phyloP scores from a whole-genome alignment of 1,140 invertebrate species.

The Heliconius hewitsoni region DNA sequence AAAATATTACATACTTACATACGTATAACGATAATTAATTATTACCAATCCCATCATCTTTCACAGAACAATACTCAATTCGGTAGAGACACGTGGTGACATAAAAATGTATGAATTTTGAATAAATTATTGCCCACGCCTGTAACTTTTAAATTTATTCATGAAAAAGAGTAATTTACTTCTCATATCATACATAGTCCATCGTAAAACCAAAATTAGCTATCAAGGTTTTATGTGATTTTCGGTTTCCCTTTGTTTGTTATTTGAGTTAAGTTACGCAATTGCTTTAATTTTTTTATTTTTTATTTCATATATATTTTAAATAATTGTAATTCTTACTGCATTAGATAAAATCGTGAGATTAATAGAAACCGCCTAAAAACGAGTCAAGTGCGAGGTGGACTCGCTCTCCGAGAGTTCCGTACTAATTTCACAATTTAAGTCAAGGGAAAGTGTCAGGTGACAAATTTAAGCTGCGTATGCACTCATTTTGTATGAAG shows the following conservation, averaged over 20 bases:
- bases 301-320: no score
- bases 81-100: slow-evolving; percentile 16
- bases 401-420: no score
- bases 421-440: no score
- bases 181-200: slow-evolving; percentile 20
- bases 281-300: not conserved
- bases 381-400: no score
- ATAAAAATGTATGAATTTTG: slow-evolving; percentile 31
- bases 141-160: slow-evolving; percentile 34
- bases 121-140: slow-evolving; percentile 25
- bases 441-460: no score
- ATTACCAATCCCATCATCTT: not conserved
- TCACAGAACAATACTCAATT: slow-evolving; percentile 1
- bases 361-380: no score
- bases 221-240: slow-evolving; percentile 13
- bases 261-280: not conserved
- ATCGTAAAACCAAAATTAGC: slow-evolving; percentile 22
- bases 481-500: no score
- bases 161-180: slow-evolving; percentile 27
- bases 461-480: no score
- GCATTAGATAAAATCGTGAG: no score
- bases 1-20: no score
- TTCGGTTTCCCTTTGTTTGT: not conserved
- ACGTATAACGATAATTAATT: no score
- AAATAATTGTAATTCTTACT: no score